Conservation (phyloP, 2,797 vertebrate species). For the Tangara arthus region DNA sequence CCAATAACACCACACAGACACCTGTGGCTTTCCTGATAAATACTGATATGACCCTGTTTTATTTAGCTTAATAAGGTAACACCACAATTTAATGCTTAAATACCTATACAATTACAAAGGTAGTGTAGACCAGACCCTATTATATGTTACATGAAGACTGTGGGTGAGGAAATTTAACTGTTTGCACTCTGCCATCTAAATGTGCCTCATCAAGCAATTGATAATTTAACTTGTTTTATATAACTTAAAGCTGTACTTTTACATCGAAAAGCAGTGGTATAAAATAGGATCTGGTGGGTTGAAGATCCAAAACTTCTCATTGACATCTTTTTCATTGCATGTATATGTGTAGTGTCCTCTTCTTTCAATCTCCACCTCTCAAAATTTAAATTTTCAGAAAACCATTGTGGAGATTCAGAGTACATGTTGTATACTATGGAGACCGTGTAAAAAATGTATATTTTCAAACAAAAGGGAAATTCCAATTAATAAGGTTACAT, state of each 20-base stretch:
- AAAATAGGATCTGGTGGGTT: neutral
- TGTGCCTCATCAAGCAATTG: neutral
- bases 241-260: neutral
- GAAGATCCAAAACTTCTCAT: neutral
- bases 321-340: neutral
- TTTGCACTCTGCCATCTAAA: neutral
- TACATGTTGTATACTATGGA: accelerated
- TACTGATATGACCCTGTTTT: neutral
- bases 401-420: neutral
- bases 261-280: neutral
- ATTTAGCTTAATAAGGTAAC: neutral
- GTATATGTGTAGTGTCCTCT: accelerated
- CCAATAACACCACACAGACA: neutral
- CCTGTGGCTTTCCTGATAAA: neutral
- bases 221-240: neutral
- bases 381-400: neutral
- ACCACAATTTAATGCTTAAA: neutral
- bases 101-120: neutral
- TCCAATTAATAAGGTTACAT: neutral
- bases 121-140: neutral
- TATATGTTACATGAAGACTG: neutral
- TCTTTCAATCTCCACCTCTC: neutral
- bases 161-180: neutral
- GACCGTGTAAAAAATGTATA: neutral
- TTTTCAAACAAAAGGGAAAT: neutral